Conservation (phyloP, 2,113 vertebrate species). For the Petrocephalus zakoni region DNA sequence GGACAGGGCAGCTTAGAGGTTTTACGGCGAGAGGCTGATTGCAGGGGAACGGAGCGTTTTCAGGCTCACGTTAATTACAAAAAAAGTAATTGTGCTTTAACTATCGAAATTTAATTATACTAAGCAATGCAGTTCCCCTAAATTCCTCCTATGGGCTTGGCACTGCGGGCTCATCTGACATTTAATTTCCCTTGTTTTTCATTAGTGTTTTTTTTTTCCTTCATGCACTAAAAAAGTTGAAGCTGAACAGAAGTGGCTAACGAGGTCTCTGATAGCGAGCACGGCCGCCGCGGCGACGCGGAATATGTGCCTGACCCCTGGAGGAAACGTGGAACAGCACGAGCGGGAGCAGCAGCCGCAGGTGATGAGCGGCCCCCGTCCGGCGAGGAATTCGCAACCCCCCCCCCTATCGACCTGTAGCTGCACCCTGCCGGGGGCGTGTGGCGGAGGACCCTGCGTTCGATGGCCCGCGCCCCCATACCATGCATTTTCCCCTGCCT, state of each 20-base stretch:
- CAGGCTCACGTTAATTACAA: slow-evolving; percentile 72
- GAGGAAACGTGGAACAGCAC: neutral
- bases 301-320: neutral
- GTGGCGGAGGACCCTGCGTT: too few relatives aligned
- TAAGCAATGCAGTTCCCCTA: neutral
- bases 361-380: neutral
- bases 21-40: neutral
- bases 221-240: neutral
- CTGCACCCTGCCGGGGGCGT: neutral
- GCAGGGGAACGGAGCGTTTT: slow-evolving; percentile 52
- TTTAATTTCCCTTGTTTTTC: neutral
- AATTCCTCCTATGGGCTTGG: neutral
- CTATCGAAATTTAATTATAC: slow-evolving; percentile 11
- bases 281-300: neutral
- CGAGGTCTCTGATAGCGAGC: neutral
- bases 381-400: neutral
- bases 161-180: neutral
- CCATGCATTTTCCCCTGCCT: neutral
- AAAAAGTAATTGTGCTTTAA: slow-evolving; percentile 50
- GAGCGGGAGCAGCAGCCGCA: neutral
- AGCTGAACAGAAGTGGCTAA: neutral
- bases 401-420: neutral
- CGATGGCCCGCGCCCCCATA: neutral
- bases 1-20: slow-evolving; percentile 37
- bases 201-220: neutral